Base-by-base conservation (phyloP, 2,113 vertebrate species). In the Cyanoliseus patagonus region DNA sequence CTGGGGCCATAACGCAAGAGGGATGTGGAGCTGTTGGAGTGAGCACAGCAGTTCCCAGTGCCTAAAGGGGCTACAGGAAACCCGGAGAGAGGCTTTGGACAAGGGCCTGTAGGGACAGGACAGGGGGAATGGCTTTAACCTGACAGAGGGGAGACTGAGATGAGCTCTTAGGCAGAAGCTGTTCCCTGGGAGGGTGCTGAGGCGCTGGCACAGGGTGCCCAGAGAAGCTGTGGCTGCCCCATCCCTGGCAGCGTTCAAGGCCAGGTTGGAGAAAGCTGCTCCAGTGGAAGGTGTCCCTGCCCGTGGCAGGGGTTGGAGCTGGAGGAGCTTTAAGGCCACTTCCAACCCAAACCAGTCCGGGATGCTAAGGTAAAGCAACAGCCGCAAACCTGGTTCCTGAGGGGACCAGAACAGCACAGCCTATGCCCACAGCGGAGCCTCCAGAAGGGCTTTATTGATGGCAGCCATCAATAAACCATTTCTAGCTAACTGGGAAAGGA, bases 401-500 rank as follows among this genome's bases (percentile, higher is more conserved):
- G 69, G 70, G 57, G 79, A 88, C 24, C 28, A 61, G 31, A 70
- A 73, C 0, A 0, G 23, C 28, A 27, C 3, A 2, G 81, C 42
- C 53, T 53, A 42, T 2, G 6, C 22, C 68, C 69, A 42, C 1
- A 0, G 31, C 5, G 1, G n/a, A 82, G 68, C 68, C 57, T 90
- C 79, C 61, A 66, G 37, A 76, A 90, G 83, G 76, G 76, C 37
- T 84, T 87, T 78, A 59, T 13, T 64, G 77, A 84, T 6, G 20
- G 53, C 2, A 8, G 62, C 70, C 37, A 31, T 59, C 33, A 59
- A 59, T 23, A 59, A 59, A 59, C 57, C 75, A 23, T 70, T 92
- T 92, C 67, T 67, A n/a, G 49, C 84, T 84, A 92, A 93, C 93
- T 87, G 73, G 93, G 87, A 86, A 87, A 96, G 92, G 77, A 87